phyloP scores from a whole-genome alignment of 23 tunicate species.

The Clavelina lepadiformis region DNA sequence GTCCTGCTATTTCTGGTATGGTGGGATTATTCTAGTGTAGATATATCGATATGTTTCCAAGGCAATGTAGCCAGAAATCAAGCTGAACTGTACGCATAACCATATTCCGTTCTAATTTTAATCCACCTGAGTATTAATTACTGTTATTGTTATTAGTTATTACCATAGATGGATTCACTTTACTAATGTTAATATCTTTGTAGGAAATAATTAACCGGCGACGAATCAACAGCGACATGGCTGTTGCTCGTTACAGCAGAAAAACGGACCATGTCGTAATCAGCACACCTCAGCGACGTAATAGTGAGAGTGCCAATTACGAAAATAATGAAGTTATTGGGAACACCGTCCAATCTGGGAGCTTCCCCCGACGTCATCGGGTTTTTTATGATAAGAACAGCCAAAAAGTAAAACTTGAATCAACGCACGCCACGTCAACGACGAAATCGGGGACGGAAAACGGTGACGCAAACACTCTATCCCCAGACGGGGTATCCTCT shows the following conservation, averaged over 20 bases:
- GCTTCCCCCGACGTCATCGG: constrained; percentile 28
- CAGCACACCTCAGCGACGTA: constrained; percentile 14
- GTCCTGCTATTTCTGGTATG: no score
- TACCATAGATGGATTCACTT: no score
- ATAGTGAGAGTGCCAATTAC: constrained; percentile 58
- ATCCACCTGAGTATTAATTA: no score
- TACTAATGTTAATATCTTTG: no score
- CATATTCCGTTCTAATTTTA: no score
- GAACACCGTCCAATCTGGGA: constrained; percentile 10
- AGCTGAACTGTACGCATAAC: no score
- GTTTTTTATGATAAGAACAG: constrained; percentile 25
- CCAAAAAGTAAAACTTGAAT: constrained; percentile 4
- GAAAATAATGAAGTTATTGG: constrained; percentile 65
- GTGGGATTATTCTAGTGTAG: no score
- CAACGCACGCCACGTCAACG: constrained; percentile 18
- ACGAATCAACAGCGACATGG: constrained; percentile 67
- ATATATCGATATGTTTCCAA: no score
- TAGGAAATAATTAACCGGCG: constrained; percentile 86
- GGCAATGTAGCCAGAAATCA: no score
- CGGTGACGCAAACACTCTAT: constrained; percentile 16
- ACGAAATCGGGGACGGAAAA: constrained; percentile 5
- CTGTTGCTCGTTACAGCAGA: constrained; percentile 32
- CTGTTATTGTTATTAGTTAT: no score
- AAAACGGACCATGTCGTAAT: constrained; percentile 42
- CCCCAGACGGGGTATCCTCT: constrained; percentile 6